Base-by-base conservation (phyloP, 2,888 invertebrate species). In the Ormyrus pomaceus region DNA sequence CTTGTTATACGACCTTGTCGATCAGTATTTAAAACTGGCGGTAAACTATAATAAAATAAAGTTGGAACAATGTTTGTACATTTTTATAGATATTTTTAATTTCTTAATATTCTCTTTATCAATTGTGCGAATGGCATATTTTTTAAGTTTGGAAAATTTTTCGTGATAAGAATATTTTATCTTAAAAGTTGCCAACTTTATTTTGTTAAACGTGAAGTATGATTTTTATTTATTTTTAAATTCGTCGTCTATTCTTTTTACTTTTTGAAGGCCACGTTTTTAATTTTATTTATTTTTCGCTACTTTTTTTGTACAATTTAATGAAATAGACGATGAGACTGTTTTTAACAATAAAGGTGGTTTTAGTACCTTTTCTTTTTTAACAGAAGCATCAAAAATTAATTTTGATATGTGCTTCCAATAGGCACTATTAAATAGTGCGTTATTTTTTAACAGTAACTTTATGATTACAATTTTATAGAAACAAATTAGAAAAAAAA, bases 231-330 rank as follows among this genome's bases (percentile, higher is more conserved):
- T n/a, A 65, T 68, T 68, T 68, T 34, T 19, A 34, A 46, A 46
- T 59, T 50, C 59, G 10, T 51, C 70, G 50, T 71, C 70, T 71
- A 71, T 48, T 71, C 34, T 69, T 71, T 71, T 59, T 34, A 19
- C 53, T 72, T 53, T 45, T 61, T n/a, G 34, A 71, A 71, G 19
- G 50, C 45, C 59, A 59, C 56, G 56, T 55, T 48, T 68, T 50
- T 70, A 34, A 59, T 48, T 10, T 34, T 45, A 51, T 72, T 72
- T 62, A 62, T 72, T 19, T 51, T 51, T 70, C 19, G 13, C 51
- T 71, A 59, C 34, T 34, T 51, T 72, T 61, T 45, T 72, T 71
- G 45, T 72, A 62, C 45, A 51, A 62, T 50, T 72, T 72, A 45
- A 62, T n/a, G 51, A 72, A 62, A 9, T 72, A 62, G 62, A 62